Percentiles rank a stretch among this genome's conserved stretches.
These are phyloP conservation scores for Trichonephila clavata DNA, from an alignment of 1,140 invertebrate species.

Conservation along the genomic window DNA sequence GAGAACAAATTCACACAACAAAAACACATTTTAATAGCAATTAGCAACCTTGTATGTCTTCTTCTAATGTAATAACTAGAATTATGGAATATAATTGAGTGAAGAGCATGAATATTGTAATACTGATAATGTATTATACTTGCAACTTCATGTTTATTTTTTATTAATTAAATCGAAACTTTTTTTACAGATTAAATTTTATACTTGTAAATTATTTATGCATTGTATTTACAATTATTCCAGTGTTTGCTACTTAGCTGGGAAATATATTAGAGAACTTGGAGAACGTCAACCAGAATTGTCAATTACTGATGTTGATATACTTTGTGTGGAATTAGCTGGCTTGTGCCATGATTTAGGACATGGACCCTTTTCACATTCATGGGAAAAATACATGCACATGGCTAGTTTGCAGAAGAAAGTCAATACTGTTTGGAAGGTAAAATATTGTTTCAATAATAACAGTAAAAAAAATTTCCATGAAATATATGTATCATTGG, in stretches of 20 bases:
- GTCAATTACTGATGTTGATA: slow-evolving; percentile 81
- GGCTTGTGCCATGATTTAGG: slow-evolving; percentile 87
- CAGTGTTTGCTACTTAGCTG: slow-evolving; percentile 82
- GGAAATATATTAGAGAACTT: slow-evolving; percentile 80
- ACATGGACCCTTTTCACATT: slow-evolving; percentile 86
- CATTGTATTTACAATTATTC: background rate
- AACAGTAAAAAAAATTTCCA: background rate
- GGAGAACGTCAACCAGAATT: slow-evolving; percentile 81
- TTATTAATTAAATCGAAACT: no score
- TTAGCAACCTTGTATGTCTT: no score
- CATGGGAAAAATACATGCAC: slow-evolving; percentile 83
- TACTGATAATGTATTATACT: no score
- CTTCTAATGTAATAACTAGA: no score
- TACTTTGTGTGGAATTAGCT: slow-evolving; percentile 84
- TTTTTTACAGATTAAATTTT: no score
- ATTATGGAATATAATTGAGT: no score
- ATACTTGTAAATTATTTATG: no score
- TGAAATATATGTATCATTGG: no score
- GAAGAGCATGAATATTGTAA: no score
- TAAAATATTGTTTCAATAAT: slow-evolving; percentile 64
- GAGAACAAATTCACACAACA: no score
- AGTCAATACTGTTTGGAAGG: slow-evolving; percentile 80
- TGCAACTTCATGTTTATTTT: no score
- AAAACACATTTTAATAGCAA: no score
- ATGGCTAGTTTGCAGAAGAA: background rate